Evolutionary conservation across 2,113 vertebrate species (phyloP), one percentile per base, ranked within the genome.

Genomic region (Ceyx margarethae): DNA sequence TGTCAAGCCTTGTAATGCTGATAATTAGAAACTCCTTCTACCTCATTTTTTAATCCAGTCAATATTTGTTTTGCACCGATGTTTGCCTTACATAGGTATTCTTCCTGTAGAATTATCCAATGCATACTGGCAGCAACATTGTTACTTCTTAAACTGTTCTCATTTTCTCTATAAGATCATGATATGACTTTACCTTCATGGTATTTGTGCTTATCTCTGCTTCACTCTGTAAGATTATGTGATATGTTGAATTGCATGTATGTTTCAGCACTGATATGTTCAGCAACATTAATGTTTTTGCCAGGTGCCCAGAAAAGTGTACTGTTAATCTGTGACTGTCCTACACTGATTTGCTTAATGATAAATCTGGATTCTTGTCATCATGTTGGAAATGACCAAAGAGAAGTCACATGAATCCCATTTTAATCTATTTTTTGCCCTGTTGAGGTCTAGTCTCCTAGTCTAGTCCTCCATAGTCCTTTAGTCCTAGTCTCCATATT

Each of bases 91-190:
- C 54, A 66, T 1, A 61, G 7, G 8, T 45, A 40, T 71, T 56
- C 84, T 40, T 3, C 8, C 6, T 56, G 8, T 45, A 3, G 50
- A 21, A n/a, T 51, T 81, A 20, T 74, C 2, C 76, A 40, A 60
- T 9, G 8, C 5, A 21, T 60, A 16, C 7, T 3, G 0, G 10
- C 29, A 84, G 29, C 21, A 33, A 6, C 2, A 22, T 13, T 35
- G 3, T 23, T 85, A 2, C 25, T 60, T 69, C 57, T 46, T 62
- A 57, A 71, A n/a, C 5, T 9, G 22, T 35, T 68, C 10, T 53
- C 3, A 35, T 62, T 21, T 66, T n/a, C 13, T 42, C 11, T 83
- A 8, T 65, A 42, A 74, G 31, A 19, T 56, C 21, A 37, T 37
- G 37, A 37, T 56, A 20, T 19, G 61, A 23, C 7, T 79, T 4